Percentiles rank a stretch among this genome's conserved stretches.
phyloP scores from a whole-genome alignment of 2,888 invertebrate genomes.

The Lordiphosa andalusiaca region DNA sequence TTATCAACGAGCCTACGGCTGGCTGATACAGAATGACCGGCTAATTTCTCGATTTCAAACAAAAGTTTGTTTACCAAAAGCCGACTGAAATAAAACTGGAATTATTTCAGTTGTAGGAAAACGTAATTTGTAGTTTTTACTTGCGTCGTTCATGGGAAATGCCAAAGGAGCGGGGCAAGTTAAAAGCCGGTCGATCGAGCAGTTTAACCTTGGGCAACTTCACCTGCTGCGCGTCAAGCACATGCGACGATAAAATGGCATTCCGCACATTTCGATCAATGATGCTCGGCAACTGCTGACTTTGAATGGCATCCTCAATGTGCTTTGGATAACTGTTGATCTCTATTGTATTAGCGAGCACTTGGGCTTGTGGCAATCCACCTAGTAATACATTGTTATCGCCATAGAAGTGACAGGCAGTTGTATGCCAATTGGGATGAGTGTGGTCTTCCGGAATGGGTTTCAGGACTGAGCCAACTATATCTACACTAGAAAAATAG shows the following conservation, averaged over 20 bases:
- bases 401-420: slow-evolving; percentile 83
- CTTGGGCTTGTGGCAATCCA: slow-evolving; percentile 89
- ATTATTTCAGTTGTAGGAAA: not conserved
- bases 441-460: slow-evolving; percentile 81
- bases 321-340: slow-evolving; percentile 84
- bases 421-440: slow-evolving; percentile 85
- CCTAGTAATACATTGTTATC: slow-evolving; percentile 85
- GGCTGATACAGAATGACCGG: slow-evolving; percentile 82
- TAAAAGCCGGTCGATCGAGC: slow-evolving; percentile 85
- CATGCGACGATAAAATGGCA: slow-evolving; percentile 84
- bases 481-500: slow-evolving; percentile 36
- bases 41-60: slow-evolving; percentile 85
- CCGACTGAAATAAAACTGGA: slow-evolving; percentile 81
- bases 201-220: slow-evolving; percentile 88
- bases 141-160: slow-evolving; percentile 86
- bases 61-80: slow-evolving; percentile 85
- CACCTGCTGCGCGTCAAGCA: slow-evolving; percentile 90
- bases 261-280: slow-evolving; percentile 84
- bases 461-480: slow-evolving; percentile 31
- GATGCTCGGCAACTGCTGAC: slow-evolving; percentile 81
- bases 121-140: slow-evolving; percentile 81
- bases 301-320: slow-evolving; percentile 82
- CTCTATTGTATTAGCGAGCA: slow-evolving; percentile 89
- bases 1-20: slow-evolving; percentile 84
- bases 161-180: slow-evolving; percentile 87